Evolutionary conservation across 2,888 invertebrate genomes (phyloP).

Genomic region (Mesorhabditis belari): DNA sequence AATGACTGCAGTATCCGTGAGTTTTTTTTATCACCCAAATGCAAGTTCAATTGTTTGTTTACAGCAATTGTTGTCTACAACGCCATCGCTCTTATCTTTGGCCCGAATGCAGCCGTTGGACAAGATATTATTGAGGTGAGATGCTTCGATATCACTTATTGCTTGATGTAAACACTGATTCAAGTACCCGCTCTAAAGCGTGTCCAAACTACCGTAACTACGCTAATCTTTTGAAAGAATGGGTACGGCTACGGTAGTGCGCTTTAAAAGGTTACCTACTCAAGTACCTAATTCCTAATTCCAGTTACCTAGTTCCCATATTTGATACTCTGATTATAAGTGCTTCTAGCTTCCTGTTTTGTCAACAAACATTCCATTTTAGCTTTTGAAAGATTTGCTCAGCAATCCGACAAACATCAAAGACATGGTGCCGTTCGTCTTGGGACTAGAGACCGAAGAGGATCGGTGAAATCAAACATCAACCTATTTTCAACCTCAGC

Average conservation of each 20-base stretch:
- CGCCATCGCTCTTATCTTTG: neutral
- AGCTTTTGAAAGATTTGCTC: constrained; percentile 28
- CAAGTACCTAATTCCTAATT: too few species aligned
- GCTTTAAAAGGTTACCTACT: too few species aligned
- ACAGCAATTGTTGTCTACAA: neutral
- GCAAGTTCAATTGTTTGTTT: neutral
- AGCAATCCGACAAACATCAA: constrained; percentile 23
- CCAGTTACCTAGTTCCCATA: too few species aligned
- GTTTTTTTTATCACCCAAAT: too few species aligned
- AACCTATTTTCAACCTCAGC: neutral
- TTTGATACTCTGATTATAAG: too few species aligned
- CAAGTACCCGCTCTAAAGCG: too few species aligned
- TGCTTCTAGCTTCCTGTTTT: too few species aligned
- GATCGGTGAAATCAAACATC: neutral
- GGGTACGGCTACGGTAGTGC: too few species aligned
- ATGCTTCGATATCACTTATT: too few species aligned
- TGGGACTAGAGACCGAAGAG: constrained; percentile 9
- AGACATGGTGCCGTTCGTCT: constrained; percentile 33
- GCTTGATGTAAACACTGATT: too few species aligned
- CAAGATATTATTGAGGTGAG: neutral
- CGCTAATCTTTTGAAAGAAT: too few species aligned
- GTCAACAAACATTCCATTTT: constrained; percentile 1
- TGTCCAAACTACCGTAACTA: too few species aligned
- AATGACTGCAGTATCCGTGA: neutral
- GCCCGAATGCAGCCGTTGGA: neutral